These are phyloP conservation scores for Euclidia mi DNA, from an alignment of 2,888 invertebrate species.

Conservation along the genomic window DNA sequence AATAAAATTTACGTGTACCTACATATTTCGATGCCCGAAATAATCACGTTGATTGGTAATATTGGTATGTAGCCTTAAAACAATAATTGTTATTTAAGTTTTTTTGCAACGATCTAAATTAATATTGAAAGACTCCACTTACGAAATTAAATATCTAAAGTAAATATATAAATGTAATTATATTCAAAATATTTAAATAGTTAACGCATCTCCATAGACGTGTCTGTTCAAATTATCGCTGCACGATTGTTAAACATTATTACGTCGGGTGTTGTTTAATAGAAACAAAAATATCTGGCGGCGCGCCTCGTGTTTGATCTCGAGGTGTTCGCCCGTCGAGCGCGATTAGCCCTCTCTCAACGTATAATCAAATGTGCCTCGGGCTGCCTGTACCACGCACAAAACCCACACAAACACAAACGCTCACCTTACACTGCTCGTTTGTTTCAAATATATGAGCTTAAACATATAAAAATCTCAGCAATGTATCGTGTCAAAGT, in stretches of 20 bases:
- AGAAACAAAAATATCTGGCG: conserved; percentile 91
- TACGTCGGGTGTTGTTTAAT: conserved; percentile 90
- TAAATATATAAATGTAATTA: background rate
- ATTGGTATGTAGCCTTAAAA: too few species aligned
- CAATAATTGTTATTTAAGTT: too few species aligned
- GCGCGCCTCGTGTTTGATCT: conserved; percentile 90
- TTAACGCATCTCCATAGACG: conserved; percentile 60
- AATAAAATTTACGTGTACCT: too few species aligned
- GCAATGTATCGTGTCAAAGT: conserved; percentile 44
- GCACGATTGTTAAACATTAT: conserved; percentile 90
- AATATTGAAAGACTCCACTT: too few species aligned
- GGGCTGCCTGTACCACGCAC: conserved; percentile 72
- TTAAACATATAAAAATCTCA: conserved; percentile 16
- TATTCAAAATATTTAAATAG: background rate
- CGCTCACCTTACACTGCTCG: conserved; percentile 60
- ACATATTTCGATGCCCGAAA: too few species aligned
- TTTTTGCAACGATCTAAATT: too few species aligned
- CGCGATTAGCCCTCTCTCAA: conserved; percentile 90
- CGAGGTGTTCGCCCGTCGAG: conserved; percentile 90
- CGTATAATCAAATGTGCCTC: conserved; percentile 90
- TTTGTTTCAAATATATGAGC: conserved; percentile 16
- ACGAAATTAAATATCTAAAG: background rate
- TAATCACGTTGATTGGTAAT: too few species aligned
- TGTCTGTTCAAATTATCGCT: conserved; percentile 86
- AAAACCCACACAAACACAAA: conserved; percentile 39